A percentile compares a stretch with the other conserved stretches of the same genome.
Conservation (phyloP, 2,888 invertebrate genomes). For the Rhamnusium bicolor region DNA sequence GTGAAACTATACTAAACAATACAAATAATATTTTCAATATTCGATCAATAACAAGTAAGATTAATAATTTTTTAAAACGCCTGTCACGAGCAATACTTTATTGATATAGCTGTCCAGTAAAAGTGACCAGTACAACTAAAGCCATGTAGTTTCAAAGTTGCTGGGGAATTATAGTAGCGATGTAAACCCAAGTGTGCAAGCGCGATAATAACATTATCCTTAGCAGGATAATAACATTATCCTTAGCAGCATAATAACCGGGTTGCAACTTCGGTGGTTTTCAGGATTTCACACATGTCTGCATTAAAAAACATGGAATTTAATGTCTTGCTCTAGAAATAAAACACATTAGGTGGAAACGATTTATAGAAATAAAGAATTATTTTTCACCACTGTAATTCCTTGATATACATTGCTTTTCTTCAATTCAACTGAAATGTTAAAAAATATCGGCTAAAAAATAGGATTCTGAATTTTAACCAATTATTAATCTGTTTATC, state of each 20-base stretch:
- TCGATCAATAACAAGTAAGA: constrained; percentile 23
- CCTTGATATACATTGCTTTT: neutral
- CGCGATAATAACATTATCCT: constrained; percentile 32
- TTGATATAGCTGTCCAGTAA: constrained; percentile 29
- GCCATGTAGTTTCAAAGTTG: constrained; percentile 23
- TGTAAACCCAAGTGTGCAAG: constrained; percentile 34
- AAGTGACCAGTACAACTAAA: constrained; percentile 32
- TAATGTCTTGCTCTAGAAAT: neutral
- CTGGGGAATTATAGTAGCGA: constrained; percentile 20
- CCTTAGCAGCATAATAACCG: constrained; percentile 9
- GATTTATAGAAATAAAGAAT: neutral
- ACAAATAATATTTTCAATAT: neutral
- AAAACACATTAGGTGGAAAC: neutral
- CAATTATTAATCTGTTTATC: too few species aligned
- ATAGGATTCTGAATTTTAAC: too few species aligned
- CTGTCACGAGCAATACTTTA: constrained; percentile 9
- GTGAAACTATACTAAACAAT: constrained; percentile 1
- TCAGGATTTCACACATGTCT: neutral
- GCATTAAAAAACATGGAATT: neutral
- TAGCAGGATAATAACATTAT: constrained; percentile 31
- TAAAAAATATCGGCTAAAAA: too few species aligned
- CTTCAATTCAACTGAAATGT: too few species aligned
- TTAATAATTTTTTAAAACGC: constrained; percentile 6
- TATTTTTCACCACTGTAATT: too few species aligned
- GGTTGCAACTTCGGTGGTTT: neutral